Evolutionary conservation across 2,888 invertebrate genomes (phyloP).

Genomic region (Agrenia bidenticulata): DNA sequence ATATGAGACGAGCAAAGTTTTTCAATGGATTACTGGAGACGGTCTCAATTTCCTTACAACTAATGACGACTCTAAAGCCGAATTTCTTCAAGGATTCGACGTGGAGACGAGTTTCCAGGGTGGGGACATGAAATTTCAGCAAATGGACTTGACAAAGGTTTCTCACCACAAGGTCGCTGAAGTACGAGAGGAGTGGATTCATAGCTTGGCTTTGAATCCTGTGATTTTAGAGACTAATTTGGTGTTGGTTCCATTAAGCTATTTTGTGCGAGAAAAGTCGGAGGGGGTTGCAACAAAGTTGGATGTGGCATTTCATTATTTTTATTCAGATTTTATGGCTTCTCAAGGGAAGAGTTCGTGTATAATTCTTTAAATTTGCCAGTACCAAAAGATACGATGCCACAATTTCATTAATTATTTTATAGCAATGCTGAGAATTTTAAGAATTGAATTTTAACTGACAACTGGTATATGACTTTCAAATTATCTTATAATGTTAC

Average conservation of each 20-base stretch:
- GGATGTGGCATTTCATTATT: conserved; percentile 41
- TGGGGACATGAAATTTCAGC: conserved; percentile 34
- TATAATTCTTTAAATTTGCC: conserved; percentile 30
- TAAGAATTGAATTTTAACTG: too few species aligned
- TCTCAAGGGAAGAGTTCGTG: conserved; percentile 32
- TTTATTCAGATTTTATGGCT: conserved; percentile 40
- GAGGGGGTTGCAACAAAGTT: conserved; percentile 40
- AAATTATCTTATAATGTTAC: too few species aligned
- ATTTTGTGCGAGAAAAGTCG: conserved; percentile 33
- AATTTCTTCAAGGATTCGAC: conserved; percentile 36
- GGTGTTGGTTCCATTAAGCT: conserved; percentile 36
- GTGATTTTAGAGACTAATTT: conserved; percentile 37
- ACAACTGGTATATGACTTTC: too few species aligned
- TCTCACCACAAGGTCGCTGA: conserved; percentile 33
- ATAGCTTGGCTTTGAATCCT: conserved; percentile 32
- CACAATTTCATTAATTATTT: too few species aligned
- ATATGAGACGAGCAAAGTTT: conserved; percentile 36
- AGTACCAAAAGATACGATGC: too few species aligned
- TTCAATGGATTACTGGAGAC: conserved; percentile 44
- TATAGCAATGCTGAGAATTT: too few species aligned
- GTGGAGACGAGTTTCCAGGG: conserved; percentile 38
- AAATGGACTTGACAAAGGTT: conserved; percentile 36
- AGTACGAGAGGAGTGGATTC: conserved; percentile 39
- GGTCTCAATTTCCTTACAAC: conserved; percentile 11
- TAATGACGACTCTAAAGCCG: conserved; percentile 24